Conservation (phyloP, 2,888 invertebrate genomes). For the Monochamus alternatus region DNA sequence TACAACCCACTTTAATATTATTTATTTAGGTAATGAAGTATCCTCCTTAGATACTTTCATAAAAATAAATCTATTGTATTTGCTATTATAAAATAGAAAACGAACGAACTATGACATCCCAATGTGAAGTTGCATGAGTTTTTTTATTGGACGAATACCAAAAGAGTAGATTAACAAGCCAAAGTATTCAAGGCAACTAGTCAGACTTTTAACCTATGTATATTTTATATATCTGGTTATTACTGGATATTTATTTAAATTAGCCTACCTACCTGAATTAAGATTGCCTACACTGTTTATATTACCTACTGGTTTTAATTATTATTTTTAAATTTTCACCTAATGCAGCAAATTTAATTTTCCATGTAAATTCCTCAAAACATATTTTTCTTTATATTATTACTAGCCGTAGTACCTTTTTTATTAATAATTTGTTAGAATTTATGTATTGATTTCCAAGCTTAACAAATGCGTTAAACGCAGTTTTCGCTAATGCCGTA, state of each 20-base stretch:
- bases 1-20: too few species aligned
- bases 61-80: too few species aligned
- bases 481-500: too few species aligned
- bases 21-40: too few species aligned
- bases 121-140: slow-evolving; percentile 59
- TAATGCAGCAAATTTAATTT: not conserved
- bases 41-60: too few species aligned
- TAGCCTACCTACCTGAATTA: not conserved
- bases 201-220: not conserved
- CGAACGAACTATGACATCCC: slow-evolving; percentile 86
- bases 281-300: too few species aligned
- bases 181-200: not conserved
- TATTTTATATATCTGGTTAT: slow-evolving; percentile 1
- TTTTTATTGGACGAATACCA: not conserved
- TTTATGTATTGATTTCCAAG: too few species aligned
- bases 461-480: too few species aligned
- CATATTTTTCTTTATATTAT: too few species aligned
- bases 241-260: slow-evolving; percentile 6
- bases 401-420: too few species aligned
- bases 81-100: not conserved
- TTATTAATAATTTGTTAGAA: too few species aligned
- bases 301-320: not conserved
- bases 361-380: too few species aligned
- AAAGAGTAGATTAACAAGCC: not conserved
- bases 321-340: not conserved